These are phyloP conservation scores for Rhombomys opimus DNA, from an alignment of 2,113 vertebrate genomes.

Conservation along the genomic window DNA sequence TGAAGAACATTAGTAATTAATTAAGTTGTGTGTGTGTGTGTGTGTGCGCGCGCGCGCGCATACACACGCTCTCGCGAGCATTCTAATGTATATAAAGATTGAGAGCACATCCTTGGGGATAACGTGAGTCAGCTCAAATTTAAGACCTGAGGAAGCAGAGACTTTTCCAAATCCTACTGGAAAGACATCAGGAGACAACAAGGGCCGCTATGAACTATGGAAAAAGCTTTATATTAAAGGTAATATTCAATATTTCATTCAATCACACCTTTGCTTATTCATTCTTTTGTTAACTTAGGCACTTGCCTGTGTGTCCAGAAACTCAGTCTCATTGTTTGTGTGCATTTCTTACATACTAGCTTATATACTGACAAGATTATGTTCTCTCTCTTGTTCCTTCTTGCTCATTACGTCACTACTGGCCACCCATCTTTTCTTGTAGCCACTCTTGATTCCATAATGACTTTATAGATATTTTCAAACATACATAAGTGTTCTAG, in stretches of 20 bases:
- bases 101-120: not conserved
- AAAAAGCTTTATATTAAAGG: not conserved
- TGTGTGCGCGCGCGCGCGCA: not conserved
- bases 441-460: not conserved
- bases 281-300: not conserved
- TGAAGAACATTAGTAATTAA: conserved; percentile 79
- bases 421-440: not conserved
- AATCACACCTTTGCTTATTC: not conserved
- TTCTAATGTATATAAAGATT: not conserved
- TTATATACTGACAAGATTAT: not conserved
- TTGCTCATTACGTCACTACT: not conserved
- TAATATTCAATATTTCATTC: not conserved
- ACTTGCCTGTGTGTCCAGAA: not conserved
- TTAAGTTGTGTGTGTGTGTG: not conserved
- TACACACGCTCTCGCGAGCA: not conserved
- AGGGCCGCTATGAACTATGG: not conserved
- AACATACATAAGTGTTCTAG: not conserved
- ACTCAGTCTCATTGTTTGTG: not conserved
- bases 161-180: not conserved
- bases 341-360: not conserved
- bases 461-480: conserved; percentile 26
- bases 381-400: not conserved
- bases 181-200: not conserved
- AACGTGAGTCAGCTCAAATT: not conserved
- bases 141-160: not conserved